phyloP scores from a whole-genome alignment of 2,797 vertebrate species.

The Danio jaintianensis region DNA sequence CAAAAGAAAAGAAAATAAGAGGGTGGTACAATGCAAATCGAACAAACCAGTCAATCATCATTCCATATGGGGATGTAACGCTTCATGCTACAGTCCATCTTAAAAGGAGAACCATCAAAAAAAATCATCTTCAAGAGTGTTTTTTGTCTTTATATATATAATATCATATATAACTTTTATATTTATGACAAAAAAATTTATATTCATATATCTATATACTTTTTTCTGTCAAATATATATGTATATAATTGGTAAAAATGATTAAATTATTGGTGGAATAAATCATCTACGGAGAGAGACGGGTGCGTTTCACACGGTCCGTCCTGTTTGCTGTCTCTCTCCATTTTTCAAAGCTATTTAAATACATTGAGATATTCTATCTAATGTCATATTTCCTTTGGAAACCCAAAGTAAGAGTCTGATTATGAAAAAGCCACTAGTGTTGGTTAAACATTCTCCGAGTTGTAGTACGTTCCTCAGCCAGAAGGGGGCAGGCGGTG shows the following conservation, averaged over 20 bases:
- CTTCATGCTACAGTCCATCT: conserved; percentile 77
- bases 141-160: conserved; percentile 72
- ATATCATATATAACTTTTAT: conserved; percentile 70
- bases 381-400: conserved; percentile 80
- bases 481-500: conserved; percentile 71
- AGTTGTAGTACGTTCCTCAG: conserved; percentile 81
- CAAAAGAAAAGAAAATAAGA: conserved; percentile 69
- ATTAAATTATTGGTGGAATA: conserved; percentile 81
- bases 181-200: conserved; percentile 70
- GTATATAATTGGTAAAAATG: conserved; percentile 83
- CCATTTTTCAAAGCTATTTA: conserved; percentile 80
- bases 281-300: conserved; percentile 79
- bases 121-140: conserved; percentile 67
- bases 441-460: conserved; percentile 88
- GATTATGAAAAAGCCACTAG: conserved; percentile 88
- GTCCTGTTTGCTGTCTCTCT: conserved; percentile 66
- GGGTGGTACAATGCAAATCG: conserved; percentile 54
- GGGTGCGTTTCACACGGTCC: conserved; percentile 73
- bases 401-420: conserved; percentile 77
- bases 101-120: conserved; percentile 75
- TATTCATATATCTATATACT: conserved; percentile 71
- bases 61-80: conserved; percentile 73
- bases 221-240: conserved; percentile 73
- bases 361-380: conserved; percentile 78
- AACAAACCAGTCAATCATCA: conserved; percentile 69